Evolutionary conservation across 2,113 vertebrate genomes (phyloP).

Genomic region (Hippoglossus stenolepis): DNA sequence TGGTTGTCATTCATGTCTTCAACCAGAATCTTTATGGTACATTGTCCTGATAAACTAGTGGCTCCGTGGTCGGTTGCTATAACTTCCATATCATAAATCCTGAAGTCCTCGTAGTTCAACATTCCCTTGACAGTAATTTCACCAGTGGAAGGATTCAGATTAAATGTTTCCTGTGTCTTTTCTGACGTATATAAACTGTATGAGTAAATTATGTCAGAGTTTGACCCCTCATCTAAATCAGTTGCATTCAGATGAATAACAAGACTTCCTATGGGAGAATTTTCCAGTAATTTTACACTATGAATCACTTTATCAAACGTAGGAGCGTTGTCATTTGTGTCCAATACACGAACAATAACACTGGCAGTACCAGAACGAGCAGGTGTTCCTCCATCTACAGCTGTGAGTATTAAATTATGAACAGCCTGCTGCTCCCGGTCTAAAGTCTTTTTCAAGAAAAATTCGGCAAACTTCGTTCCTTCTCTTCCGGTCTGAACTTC

Average conservation of each 20-base stretch:
- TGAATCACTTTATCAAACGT: constrained; percentile 35
- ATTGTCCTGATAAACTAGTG: constrained; percentile 67
- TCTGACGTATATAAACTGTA: constrained; percentile 77
- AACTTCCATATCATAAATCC: constrained; percentile 72
- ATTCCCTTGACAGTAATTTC: constrained; percentile 75
- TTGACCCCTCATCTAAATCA: constrained; percentile 60
- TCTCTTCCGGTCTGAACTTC: constrained; percentile 75
- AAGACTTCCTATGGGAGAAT: constrained; percentile 60
- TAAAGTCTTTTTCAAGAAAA: constrained; percentile 53
- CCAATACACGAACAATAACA: no score
- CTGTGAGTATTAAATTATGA: constrained; percentile 71
- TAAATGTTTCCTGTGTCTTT: constrained; percentile 70
- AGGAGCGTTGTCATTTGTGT: no score
- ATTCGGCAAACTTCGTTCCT: constrained; percentile 54
- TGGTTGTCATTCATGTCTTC: constrained; percentile 81
- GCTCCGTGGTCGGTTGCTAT: constrained; percentile 71
- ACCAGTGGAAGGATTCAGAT: constrained; percentile 78
- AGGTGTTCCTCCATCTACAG: no score
- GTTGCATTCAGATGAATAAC: constrained; percentile 59
- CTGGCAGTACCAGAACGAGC: no score
- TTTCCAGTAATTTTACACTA: constrained; percentile 61
- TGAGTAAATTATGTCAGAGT: constrained; percentile 73
- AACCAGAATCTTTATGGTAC: constrained; percentile 77
- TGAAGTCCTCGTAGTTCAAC: constrained; percentile 82
- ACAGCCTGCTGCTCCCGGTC: constrained; percentile 64